A percentile compares a stretch with the other conserved stretches of the same genome.
Evolutionary conservation across 2,888 invertebrate species (phyloP).

Genomic region (Heliconius sara): DNA sequence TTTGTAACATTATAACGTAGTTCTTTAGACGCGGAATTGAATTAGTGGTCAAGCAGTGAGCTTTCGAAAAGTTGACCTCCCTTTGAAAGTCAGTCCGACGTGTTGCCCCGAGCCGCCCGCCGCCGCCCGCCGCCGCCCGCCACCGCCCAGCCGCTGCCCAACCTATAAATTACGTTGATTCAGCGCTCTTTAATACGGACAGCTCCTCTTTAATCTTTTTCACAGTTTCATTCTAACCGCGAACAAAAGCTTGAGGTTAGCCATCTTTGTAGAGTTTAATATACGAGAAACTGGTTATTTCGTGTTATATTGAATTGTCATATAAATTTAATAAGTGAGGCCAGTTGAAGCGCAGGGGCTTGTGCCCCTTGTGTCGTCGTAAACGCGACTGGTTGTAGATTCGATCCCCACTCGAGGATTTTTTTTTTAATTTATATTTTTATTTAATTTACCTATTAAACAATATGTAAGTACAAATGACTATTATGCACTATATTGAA

Average conservation of each 20-base stretch:
- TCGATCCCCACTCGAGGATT: too few species aligned
- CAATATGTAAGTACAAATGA: too few species aligned
- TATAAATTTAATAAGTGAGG: too few species aligned
- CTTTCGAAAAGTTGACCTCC: constrained; percentile 27
- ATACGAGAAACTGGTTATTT: not conserved
- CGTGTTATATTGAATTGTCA: not conserved
- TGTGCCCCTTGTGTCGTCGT: too few species aligned
- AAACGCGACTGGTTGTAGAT: too few species aligned
- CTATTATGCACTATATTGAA: too few species aligned
- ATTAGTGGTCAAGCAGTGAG: constrained; percentile 33
- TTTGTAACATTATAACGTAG: constrained; percentile 20
- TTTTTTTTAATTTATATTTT: too few species aligned
- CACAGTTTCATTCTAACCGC: not conserved
- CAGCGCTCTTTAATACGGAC: constrained; percentile 22
- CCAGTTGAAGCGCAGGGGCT: not conserved
- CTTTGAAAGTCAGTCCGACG: constrained; percentile 11
- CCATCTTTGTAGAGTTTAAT: not conserved
- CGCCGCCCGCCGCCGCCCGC: not conserved
- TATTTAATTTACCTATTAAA: too few species aligned
- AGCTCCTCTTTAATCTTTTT: not conserved
- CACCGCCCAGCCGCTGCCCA: not conserved
- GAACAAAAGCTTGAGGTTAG: constrained; percentile 18
- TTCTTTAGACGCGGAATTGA: constrained; percentile 14
- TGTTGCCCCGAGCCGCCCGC: not conserved
- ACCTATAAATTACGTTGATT: constrained; percentile 20